Conservation (phyloP, 2,797 vertebrate genomes). For the Amblyraja radiata region DNA sequence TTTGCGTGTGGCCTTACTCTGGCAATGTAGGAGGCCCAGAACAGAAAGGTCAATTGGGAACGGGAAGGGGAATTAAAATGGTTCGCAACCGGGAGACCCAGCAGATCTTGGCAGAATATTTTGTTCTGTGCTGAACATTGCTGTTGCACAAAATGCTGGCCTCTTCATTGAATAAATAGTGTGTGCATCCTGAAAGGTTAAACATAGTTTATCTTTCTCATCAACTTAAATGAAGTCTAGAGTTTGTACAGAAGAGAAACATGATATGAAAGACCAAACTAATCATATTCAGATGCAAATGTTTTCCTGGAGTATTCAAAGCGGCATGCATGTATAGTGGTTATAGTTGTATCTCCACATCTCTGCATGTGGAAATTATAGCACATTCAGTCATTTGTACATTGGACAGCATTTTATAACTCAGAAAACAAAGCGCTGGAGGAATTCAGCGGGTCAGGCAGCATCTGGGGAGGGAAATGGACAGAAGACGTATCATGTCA, state of each 20-base stretch:
- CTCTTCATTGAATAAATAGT: background rate
- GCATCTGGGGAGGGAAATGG: too few species aligned
- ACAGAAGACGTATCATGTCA: too few species aligned
- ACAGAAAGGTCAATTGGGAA: too few species aligned
- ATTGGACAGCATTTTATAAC: background rate
- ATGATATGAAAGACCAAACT: too few species aligned
- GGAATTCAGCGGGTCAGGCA: too few species aligned
- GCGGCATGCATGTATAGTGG: background rate
- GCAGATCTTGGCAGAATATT: too few species aligned
- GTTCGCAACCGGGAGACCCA: too few species aligned
- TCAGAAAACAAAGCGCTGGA: too few species aligned
- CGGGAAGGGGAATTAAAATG: too few species aligned
- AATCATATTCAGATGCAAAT: conserved; percentile 26
- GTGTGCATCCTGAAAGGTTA: background rate
- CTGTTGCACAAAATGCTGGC: background rate
- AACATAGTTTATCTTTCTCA: background rate
- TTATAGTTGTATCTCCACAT: background rate
- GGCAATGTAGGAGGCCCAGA: too few species aligned
- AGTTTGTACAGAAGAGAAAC: background rate
- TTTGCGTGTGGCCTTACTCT: too few species aligned
- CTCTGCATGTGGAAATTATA: background rate
- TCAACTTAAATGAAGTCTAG: background rate
- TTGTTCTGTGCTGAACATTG: background rate
- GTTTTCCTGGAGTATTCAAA: conserved; percentile 13
- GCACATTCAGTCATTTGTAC: background rate